phyloP scores from a whole-genome alignment of 2,888 invertebrate genomes.

The Tenthredo notha region DNA sequence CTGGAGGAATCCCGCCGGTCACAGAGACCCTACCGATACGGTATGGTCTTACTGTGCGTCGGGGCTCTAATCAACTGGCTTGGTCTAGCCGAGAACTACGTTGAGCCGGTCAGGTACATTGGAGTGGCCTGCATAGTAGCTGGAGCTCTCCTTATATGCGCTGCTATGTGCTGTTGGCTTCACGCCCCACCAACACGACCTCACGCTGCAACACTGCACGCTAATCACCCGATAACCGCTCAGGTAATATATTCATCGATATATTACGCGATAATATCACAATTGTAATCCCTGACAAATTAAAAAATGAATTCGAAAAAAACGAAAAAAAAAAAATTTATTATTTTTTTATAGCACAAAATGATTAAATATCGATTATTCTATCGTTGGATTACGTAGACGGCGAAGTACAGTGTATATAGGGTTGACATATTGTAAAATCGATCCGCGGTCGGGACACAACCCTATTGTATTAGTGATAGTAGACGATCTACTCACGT shows the following conservation, averaged over 20 bases:
- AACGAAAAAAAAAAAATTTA: too few species aligned
- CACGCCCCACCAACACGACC: slow-evolving; percentile 76
- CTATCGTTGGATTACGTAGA: background rate
- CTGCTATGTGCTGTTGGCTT: slow-evolving; percentile 88
- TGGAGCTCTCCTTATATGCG: slow-evolving; percentile 86
- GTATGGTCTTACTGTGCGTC: slow-evolving; percentile 86
- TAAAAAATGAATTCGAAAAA: background rate
- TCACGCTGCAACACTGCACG: slow-evolving; percentile 62
- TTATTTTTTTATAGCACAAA: background rate
- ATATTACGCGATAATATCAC: background rate
- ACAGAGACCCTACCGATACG: slow-evolving; percentile 87
- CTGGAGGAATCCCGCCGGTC: slow-evolving; percentile 84
- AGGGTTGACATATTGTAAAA: slow-evolving; percentile 58
- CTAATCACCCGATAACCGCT: slow-evolving; percentile 73
- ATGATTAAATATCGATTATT: background rate
- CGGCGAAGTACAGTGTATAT: background rate
- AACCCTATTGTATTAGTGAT: slow-evolving; percentile 58
- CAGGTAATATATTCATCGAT: slow-evolving; percentile 68
- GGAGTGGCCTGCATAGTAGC: slow-evolving; percentile 88
- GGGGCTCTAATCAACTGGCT: slow-evolving; percentile 88
- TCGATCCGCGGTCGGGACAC: slow-evolving; percentile 64
- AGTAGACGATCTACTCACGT: background rate
- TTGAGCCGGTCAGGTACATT: slow-evolving; percentile 86
- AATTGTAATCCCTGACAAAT: background rate
- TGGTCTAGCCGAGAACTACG: slow-evolving; percentile 86